A percentile compares a stretch with the other conserved stretches of the same genome.
These are phyloP conservation scores for Oreocharis arfaki DNA, from an alignment of 2,113 vertebrate species.

Conservation along the genomic window DNA sequence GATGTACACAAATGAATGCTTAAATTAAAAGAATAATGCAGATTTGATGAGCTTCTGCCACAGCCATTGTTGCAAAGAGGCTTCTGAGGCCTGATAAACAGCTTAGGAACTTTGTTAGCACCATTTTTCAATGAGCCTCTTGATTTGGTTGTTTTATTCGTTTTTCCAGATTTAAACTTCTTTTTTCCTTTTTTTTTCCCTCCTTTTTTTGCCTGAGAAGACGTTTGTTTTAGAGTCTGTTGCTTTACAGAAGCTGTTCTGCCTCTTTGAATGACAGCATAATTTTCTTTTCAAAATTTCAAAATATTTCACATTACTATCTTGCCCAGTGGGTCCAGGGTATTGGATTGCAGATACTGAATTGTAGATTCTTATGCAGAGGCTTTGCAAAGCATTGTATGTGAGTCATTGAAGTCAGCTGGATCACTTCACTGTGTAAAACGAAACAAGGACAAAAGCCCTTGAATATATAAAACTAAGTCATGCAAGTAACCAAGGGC, in stretches of 20 bases:
- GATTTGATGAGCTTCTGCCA: slow-evolving; percentile 15
- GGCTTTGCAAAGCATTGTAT: neutral
- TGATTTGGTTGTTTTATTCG: neutral
- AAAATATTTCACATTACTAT: neutral
- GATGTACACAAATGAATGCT: neutral
- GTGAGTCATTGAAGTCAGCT: neutral
- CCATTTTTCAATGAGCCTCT: neutral
- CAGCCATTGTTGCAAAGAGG: neutral
- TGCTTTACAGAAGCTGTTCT: neutral
- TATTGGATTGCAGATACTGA: neutral
- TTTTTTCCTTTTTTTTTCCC: neutral
- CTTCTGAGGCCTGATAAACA: slow-evolving; percentile 38
- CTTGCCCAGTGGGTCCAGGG: neutral
- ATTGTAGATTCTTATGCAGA: neutral
- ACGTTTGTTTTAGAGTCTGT: neutral
- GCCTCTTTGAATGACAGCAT: neutral
- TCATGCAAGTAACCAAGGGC: slow-evolving; percentile 29
- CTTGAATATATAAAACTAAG: slow-evolving; percentile 4
- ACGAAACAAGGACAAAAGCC: neutral
- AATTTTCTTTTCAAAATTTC: neutral
- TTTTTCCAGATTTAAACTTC: neutral
- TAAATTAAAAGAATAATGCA: slow-evolving; percentile 28
- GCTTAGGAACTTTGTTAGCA: slow-evolving; percentile 3
- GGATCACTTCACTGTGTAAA: neutral
- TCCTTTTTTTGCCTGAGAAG: neutral